Base-by-base conservation (phyloP, 2,113 vertebrate species). In the Dolichallabes microphthalmus region DNA sequence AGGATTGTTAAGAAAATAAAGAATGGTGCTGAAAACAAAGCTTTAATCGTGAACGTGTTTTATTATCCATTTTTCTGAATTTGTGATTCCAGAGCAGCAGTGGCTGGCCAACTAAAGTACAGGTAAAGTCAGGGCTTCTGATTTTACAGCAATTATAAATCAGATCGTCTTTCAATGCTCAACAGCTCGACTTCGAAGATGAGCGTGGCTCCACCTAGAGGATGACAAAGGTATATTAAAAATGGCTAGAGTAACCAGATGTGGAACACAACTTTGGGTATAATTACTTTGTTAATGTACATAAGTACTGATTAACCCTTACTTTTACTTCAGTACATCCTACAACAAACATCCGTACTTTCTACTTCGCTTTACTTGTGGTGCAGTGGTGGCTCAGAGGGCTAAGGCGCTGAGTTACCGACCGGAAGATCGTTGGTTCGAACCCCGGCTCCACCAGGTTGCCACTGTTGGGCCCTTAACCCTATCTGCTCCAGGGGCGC, bases 171-270 rank as follows among this genome's bases (percentile, higher is more conserved):
- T 87, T 97, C 96, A 17, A 98, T 97, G 90, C 93, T 96, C 86
- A 98, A 90, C 90, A 97, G 94, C 88, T 97, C 96, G 85, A 97
- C 96, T 83, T 97, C 96, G 50, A 97, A 97, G 85, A 97, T 95
- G 30, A 98, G 94, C 22, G 96, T 98, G 5, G 97, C 96, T 27
- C 97, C 96, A 77, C 97, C 97, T 96, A 88, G 52, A 60, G 86
- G 73, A 77, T n/a, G 22, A 71, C 3, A 30, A 52, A 39, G 27
- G 25, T 63, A 76, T 11, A 60, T 19, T 63, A 55, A 8, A 82
- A 82, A 12, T 7, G 0, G 19, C n/a, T n/a, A 50, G 27, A 27
- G 39, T 7, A 45, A 45, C 39, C 39, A 45, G 39, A 45, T 8
- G 45, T 45, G 7, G 7, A 45, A 8, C 7, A 7, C 8, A 0